Conservation (phyloP, 2,113 vertebrate species). For the Gallinago media region DNA sequence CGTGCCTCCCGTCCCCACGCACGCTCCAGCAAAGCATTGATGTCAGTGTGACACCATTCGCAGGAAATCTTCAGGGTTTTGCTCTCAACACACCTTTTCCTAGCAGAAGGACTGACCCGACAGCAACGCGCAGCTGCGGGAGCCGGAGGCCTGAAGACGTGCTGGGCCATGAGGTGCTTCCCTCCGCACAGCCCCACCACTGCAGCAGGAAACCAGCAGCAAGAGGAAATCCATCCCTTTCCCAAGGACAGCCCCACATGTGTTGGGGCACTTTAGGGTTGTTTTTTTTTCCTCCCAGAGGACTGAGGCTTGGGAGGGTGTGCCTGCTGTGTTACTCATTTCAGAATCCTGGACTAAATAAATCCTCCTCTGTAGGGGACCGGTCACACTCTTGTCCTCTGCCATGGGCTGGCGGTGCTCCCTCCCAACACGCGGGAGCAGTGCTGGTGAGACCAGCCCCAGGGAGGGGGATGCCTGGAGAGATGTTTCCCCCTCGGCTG, state of each 20-base stretch:
- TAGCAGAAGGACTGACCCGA: background rate
- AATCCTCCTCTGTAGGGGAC: background rate
- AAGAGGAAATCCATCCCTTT: constrained; percentile 13
- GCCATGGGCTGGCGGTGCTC: background rate
- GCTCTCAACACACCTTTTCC: background rate
- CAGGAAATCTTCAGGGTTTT: background rate
- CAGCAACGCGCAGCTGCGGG: background rate
- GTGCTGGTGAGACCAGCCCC: background rate
- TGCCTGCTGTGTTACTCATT: background rate
- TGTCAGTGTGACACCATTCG: background rate
- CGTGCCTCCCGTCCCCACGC: accelerated
- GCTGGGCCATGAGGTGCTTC: background rate
- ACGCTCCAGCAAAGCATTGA: background rate
- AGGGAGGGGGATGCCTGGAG: background rate
- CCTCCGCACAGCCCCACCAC: background rate
- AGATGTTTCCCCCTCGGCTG: background rate
- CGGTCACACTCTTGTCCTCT: background rate
- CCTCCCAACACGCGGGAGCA: background rate
- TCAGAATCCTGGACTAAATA: background rate
- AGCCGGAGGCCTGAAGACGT: background rate
- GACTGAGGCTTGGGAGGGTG: background rate
- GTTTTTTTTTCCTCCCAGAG: background rate
- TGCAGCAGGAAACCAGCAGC: constrained; percentile 34
- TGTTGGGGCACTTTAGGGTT: background rate
- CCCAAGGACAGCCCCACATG: background rate